These are phyloP conservation scores for Nysson spinosus DNA, from an alignment of 2,888 invertebrate genomes.

Conservation along the genomic window DNA sequence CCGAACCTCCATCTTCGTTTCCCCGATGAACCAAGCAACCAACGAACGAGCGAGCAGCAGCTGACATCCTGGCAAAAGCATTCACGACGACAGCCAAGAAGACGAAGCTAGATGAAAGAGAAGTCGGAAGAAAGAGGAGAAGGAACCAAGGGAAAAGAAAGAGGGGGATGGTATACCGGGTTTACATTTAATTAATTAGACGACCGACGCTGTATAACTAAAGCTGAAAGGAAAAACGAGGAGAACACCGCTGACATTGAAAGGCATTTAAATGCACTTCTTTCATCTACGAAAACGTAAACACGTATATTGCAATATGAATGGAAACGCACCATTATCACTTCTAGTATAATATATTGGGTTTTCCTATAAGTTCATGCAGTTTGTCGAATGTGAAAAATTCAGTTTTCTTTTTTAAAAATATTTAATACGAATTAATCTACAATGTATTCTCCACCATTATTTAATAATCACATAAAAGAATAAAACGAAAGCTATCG, in stretches of 20 bases:
- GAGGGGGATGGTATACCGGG: conserved; percentile 21
- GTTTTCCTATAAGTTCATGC: no score
- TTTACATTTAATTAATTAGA: conserved; percentile 62
- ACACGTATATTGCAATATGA: conserved; percentile 20
- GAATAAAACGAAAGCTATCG: no score
- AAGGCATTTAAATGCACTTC: conserved; percentile 45
- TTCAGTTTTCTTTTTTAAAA: no score
- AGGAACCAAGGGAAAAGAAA: not conserved
- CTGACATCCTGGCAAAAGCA: no score
- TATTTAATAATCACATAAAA: no score
- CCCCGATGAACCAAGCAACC: conserved; percentile 20
- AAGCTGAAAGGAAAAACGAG: conserved; percentile 35
- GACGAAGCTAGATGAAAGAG: conserved; percentile 4
- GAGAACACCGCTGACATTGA: conserved; percentile 20
- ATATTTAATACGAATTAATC: no score
- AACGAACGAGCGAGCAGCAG: not conserved
- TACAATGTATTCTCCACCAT: no score
- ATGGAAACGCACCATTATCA: not conserved
- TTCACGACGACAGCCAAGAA: conserved; percentile 7
- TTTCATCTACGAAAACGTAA: conserved; percentile 48
- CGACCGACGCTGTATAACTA: conserved; percentile 32
- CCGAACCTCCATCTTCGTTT: conserved; percentile 19
- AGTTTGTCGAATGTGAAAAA: no score
- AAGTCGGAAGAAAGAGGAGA: not conserved
- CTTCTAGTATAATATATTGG: no score